A percentile compares a stretch with the other conserved stretches of the same genome.
phyloP scores from a whole-genome alignment of 1,140 invertebrate genomes.

The Magallana angulata region DNA sequence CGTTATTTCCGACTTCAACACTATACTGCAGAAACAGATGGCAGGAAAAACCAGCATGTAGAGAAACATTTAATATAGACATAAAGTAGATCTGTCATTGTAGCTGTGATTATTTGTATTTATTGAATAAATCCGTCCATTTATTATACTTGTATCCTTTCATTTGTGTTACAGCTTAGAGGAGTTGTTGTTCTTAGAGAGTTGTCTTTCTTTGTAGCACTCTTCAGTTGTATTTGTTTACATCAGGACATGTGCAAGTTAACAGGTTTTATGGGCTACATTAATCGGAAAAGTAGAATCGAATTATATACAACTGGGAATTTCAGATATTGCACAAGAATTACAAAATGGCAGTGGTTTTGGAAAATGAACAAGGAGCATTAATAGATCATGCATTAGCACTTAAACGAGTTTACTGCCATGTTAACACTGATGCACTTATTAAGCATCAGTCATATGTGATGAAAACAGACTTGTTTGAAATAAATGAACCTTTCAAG shows the following conservation, averaged over 20 bases:
- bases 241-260: not conserved
- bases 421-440: not conserved
- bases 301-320: too few species aligned
- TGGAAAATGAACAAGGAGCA: conserved; percentile 51
- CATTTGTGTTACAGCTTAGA: not conserved
- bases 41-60: conserved; percentile 69
- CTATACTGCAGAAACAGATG: conserved; percentile 71
- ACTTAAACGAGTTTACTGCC: conserved; percentile 32
- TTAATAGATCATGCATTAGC: conserved; percentile 54
- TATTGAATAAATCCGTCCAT: conserved; percentile 29
- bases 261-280: not conserved
- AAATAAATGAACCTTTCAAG: conserved; percentile 62
- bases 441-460: not conserved
- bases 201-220: conserved; percentile 5
- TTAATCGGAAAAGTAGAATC: too few species aligned
- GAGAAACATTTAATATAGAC: not conserved
- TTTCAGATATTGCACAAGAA: not conserved
- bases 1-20: conserved; percentile 76
- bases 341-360: conserved; percentile 53
- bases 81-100: not conserved
- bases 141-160: not conserved
- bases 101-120: not conserved
- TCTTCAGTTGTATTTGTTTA: conserved; percentile 14
- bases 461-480: conserved; percentile 61
- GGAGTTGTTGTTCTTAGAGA: not conserved